phyloP scores from a whole-genome alignment of 2,888 invertebrate species.

The Ectobius pallidus region DNA sequence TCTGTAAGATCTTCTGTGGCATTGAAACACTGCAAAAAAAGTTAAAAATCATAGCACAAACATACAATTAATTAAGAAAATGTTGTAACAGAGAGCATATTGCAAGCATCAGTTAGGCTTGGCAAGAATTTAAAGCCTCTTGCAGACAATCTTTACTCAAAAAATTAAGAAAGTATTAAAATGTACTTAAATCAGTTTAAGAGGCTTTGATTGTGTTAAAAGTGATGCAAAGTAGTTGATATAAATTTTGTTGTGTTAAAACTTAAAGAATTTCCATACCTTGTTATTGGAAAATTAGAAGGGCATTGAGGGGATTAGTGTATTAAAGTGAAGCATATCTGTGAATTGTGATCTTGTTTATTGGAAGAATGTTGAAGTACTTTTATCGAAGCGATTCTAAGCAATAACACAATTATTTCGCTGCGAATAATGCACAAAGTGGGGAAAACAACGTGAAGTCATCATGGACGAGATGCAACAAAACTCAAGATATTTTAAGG shows the following conservation, averaged over 20 bases:
- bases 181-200: constrained; percentile 8
- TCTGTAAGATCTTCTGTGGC: neutral
- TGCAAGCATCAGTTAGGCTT: too few relatives aligned
- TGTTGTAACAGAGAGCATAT: too few relatives aligned
- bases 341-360: constrained; percentile 5
- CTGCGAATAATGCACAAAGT: constrained; percentile 14
- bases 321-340: constrained; percentile 14
- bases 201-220: constrained; percentile 20
- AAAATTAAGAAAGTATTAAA: constrained; percentile 20
- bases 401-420: constrained; percentile 17
- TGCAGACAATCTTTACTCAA: constrained; percentile 5
- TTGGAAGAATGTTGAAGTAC: constrained; percentile 6
- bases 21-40: neutral
- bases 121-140: constrained; percentile 4
- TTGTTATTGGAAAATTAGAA: too few relatives aligned
- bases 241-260: neutral
- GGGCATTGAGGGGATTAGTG: neutral
- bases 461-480: too few relatives aligned
- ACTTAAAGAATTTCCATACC: neutral
- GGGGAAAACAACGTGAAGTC: neutral
- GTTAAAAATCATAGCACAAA: neutral
- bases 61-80: neutral
- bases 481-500: too few relatives aligned
- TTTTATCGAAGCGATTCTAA: constrained; percentile 20
- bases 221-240: neutral